Evolutionary conservation across 2,888 invertebrate species (phyloP).

Genomic region (Epinotia bilunana): DNA sequence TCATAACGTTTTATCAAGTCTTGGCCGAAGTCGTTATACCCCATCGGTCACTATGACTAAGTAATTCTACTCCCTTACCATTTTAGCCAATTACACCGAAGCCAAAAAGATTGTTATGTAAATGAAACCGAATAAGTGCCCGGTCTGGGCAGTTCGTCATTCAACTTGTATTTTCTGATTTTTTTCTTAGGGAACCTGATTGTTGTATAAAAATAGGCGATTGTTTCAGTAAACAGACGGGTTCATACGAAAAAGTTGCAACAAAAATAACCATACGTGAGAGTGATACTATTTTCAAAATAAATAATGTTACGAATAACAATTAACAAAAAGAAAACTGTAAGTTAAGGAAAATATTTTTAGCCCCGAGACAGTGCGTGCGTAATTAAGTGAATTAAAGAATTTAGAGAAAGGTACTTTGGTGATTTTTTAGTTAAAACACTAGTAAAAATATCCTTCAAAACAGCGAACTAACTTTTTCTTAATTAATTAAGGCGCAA

Average conservation of each 20-base stretch:
- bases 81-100: conserved; percentile 39
- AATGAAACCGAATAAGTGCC: conserved; percentile 32
- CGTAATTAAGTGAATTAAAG: no score
- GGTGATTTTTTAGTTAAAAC: background rate
- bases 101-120: conserved; percentile 41
- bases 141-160: conserved; percentile 14
- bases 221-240: background rate
- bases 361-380: no score
- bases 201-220: background rate
- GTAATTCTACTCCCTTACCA: conserved; percentile 17
- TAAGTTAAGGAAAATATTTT: no score
- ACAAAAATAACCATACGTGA: background rate
- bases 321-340: background rate
- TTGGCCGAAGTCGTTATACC: background rate
- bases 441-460: conserved; percentile 47
- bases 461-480: conserved; percentile 64
- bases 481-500: conserved; percentile 84
- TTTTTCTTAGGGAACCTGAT: background rate
- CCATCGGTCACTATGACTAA: conserved; percentile 4
- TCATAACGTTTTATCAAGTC: background rate
- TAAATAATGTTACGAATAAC: background rate
- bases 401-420: background rate
- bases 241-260: background rate
- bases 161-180: background rate
- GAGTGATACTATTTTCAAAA: background rate